A percentile compares a stretch with the other conserved stretches of the same genome.
Conservation (phyloP, 2,888 invertebrate genomes). For the Lithosia quadra region DNA sequence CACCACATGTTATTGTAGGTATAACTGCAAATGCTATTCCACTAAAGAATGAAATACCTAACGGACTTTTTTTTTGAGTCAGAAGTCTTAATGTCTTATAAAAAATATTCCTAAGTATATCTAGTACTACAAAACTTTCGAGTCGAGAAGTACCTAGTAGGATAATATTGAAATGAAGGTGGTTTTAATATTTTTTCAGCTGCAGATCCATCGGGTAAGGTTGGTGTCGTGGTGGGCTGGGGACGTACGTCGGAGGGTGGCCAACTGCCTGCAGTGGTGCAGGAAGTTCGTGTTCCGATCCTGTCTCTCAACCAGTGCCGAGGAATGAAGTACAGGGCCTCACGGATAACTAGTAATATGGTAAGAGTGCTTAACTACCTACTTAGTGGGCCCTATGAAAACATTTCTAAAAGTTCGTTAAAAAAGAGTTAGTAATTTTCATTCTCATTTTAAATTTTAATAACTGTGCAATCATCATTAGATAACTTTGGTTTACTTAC, state of each 20-base stretch:
- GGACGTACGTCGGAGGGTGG: slow-evolving; percentile 94
- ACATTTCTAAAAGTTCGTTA: no score
- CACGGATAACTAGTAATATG: slow-evolving; percentile 94
- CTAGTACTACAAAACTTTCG: no score
- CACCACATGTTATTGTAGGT: not conserved
- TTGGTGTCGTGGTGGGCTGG: slow-evolving; percentile 95
- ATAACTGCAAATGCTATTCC: not conserved
- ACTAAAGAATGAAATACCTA: not conserved
- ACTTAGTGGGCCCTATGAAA: no score
- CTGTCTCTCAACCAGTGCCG: slow-evolving; percentile 92
- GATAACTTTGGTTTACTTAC: no score
- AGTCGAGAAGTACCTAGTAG: no score
- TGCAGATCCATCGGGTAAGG: slow-evolving; percentile 90
- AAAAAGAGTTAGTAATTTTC: no score
- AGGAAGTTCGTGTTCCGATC: slow-evolving; percentile 95
- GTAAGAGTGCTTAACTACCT: slow-evolving; percentile 63
- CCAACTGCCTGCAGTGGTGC: slow-evolving; percentile 91
- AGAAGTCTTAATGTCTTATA: not conserved
- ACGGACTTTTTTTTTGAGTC: no score
- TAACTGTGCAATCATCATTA: no score
- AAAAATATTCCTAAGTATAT: no score
- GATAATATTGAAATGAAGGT: not conserved
- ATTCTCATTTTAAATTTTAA: no score
- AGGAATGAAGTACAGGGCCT: slow-evolving; percentile 93
- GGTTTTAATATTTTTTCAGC: slow-evolving; percentile 65